Base-by-base conservation (phyloP, 2,113 vertebrate genomes). In the Penelope pileata region DNA sequence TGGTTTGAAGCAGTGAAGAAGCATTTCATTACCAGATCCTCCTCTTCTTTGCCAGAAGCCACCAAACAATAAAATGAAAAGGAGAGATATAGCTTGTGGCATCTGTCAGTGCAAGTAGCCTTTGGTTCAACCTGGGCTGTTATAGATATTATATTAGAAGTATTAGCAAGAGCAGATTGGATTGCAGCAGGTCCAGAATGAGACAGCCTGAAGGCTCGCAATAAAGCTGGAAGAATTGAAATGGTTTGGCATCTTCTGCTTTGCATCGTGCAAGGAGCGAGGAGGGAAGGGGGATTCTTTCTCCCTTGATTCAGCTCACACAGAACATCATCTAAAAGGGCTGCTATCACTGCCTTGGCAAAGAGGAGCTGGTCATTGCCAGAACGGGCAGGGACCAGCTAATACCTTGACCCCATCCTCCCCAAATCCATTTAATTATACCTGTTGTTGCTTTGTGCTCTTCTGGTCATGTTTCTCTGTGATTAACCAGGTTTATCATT, bases 71-170 rank as follows among this genome's bases (percentile, higher is more conserved):
- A 96, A 96, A 96, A 92, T 19, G 80, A 73, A 92, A 93, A 92
- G 80, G 53, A 94, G 80, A 96, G 93, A 91, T 81, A 94, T 54
- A 79, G 92, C 90, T 84, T 72, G 73, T 94, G 92, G 90, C 92
- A 88, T 95, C 94, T 96, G 90, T 94, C 86, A 93, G 93, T 69
- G 88, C 42, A 79, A 93, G 93, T 69, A 94, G 93, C 93, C 93
- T 64, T 93, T 91, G 80, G 66, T 96, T 96, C 93, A 93, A 95
- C 94, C 86, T 86, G 73, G 50, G 77, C 86, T 0, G 90, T 93
- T 95, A 97, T 96, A 96, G 96, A 97, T 96, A 97, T 96, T 97
- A 90, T 96, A 96, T 95, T 93, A 94, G 90, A 96, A 82, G 86
- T 86, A 97, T 96, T 97, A 97, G 96, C 56, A 66, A 84, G 93